phyloP scores from a whole-genome alignment of 2,113 vertebrate species.

The Xiphophorus couchianus region DNA sequence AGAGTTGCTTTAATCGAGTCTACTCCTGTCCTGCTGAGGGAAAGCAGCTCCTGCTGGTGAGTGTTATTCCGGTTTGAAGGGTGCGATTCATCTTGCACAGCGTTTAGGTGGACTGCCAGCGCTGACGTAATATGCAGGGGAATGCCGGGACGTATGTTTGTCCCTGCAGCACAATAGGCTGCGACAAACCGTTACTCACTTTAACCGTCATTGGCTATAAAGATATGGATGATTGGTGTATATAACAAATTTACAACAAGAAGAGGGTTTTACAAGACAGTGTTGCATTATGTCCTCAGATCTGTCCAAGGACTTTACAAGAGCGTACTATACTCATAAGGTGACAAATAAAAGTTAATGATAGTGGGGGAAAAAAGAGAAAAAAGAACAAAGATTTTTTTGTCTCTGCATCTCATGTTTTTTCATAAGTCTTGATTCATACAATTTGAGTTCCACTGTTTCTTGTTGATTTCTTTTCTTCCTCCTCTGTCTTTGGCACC shows the following conservation, averaged over 20 bases:
- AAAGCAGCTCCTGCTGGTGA: background rate
- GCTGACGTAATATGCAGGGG: background rate
- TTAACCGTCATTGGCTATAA: background rate
- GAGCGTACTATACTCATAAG: background rate
- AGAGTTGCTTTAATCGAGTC: background rate
- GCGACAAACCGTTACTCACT: background rate
- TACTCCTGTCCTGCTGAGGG: background rate
- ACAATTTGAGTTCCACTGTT: background rate
- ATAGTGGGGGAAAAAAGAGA: background rate
- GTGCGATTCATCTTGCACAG: background rate
- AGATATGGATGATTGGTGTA: background rate
- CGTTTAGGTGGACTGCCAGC: background rate
- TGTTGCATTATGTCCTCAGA: conserved; percentile 20
- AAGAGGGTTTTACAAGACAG: background rate
- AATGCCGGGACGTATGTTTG: background rate
- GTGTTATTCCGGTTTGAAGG: background rate
- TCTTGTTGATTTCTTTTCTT: background rate
- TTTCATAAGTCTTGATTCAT: background rate
- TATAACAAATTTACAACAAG: conserved; percentile 1
- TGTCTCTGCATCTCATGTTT: background rate
- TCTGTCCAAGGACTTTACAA: conserved; percentile 7
- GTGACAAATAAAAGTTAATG: conserved; percentile 1
- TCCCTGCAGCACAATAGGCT: background rate
- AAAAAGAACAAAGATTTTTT: background rate
- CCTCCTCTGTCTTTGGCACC: background rate